These are phyloP conservation scores for Aurelia coerulea DNA, from an alignment of 30 jellyfish, hydroid and myxozoan genomes.

Conservation along the genomic window DNA sequence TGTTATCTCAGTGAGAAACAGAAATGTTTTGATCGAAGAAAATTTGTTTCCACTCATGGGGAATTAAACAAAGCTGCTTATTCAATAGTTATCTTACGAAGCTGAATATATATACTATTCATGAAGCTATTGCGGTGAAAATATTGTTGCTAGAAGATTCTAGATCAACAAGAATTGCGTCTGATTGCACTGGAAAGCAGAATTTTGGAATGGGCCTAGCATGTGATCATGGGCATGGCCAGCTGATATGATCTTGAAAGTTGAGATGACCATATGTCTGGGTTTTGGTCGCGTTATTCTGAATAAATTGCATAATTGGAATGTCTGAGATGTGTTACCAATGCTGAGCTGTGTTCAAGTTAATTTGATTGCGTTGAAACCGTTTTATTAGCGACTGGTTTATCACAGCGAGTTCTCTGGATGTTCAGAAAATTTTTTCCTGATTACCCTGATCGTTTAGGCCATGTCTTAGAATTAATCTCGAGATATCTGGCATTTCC, in stretches of 20 bases:
- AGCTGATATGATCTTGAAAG: neutral
- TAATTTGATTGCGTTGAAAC: too few species aligned
- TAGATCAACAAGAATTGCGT: neutral
- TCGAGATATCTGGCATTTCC: too few species aligned
- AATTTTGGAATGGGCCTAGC: constrained; percentile 26
- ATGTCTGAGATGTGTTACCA: too few species aligned
- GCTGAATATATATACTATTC: neutral
- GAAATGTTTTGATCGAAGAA: constrained; percentile 19
- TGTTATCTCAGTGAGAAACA: constrained; percentile 26
- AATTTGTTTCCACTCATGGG: neutral
- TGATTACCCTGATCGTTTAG: too few species aligned
- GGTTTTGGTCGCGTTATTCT: neutral
- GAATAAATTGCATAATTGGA: neutral
- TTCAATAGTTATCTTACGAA: neutral
- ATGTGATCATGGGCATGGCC: neutral
- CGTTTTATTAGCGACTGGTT: too few species aligned
- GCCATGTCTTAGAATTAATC: too few species aligned
- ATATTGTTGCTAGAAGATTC: neutral
- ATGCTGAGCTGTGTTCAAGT: too few species aligned
- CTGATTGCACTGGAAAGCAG: neutral
- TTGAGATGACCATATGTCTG: neutral
- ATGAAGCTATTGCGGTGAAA: neutral
- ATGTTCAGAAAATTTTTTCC: too few species aligned
- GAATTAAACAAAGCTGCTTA: neutral
- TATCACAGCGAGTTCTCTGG: too few species aligned